Evolutionary conservation across 2,888 invertebrate species (phyloP), one percentile per base, ranked within the genome.

Genomic region (Ommatoiulus sabulosus): DNA sequence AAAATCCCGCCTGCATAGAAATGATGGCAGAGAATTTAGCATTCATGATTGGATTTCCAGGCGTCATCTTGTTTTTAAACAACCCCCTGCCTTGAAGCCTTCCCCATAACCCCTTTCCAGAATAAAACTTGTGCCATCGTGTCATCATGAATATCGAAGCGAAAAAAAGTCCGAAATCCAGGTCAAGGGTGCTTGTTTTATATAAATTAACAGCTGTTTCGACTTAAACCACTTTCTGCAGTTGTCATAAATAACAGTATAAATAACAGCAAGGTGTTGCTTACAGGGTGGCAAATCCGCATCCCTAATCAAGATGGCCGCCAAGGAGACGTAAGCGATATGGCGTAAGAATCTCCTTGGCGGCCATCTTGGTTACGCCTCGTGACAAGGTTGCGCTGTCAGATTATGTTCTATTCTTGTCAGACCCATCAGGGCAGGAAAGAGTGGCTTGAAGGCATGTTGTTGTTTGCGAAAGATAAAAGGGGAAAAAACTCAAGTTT

Each of bases 191-290:
- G 63, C 63, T 12, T 63, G 52, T 52, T 63, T 63, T 63, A 63
- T 63, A 63, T 63, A 63, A 63, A 63, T 63, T 63, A 63, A 63
- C 63, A 63, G 63, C 63, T 63, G 63, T n/a, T 63, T 63, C 63
- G 20, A 63, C 63, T 63, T 63, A 63, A 20, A 63, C 63, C 8
- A 63, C 63, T 63, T 63, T 57, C n/a, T 15, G 63, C 6, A 20
- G 4, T 63, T 8, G 6, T 63, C n/a, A 48, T 48, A 48, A 35
- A 35, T 35, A 35, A 35, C 35, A 35, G 35, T 2, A 35, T 35
- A 35, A 35, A 52, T 52, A 52, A 17, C 52, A 17, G 15, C 52
- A 52, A 52, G 52, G 52, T 52, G 15, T 15, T 35, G 15, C 15
- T 2, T 46, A 52, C 52, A 52, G 52, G 52, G 52, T 52, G 52